Base-by-base conservation (phyloP, 1,140 invertebrate genomes). In the silkworm (Bombyx mori) region DNA sequence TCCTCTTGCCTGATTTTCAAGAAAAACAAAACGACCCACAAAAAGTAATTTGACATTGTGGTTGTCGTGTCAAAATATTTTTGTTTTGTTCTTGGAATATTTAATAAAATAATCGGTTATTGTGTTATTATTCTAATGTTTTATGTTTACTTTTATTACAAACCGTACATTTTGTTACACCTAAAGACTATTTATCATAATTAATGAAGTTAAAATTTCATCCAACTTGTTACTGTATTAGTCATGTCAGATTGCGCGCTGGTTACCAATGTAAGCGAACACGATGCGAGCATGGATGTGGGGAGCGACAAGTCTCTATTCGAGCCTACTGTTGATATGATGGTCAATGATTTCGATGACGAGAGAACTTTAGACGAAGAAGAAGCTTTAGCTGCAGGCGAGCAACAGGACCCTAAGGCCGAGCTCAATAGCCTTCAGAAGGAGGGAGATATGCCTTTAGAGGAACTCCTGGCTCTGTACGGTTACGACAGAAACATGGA, bases 271-370 rank as follows among this genome's bases (percentile, higher is more conserved):
- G 81, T 80, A 83, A 82, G 69, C 76, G 87, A 88, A 74, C 87
- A 86, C 77, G 85, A 88, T 88, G 84, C 84, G 70, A 86, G 77
- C 71, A 86, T 86, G 85, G 87, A 88, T 69, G 79, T 86, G 82
- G 82, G 82, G 63, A 83, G 82, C 73, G 86, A 88, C 69, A 88
- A 88, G 74, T 86, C 86, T 75, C 82, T 88, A 65, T 92, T 92
- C 70, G 91, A 92, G 75, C 91, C 91, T 63, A 91, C 91, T 65
- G 89, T 92, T 80, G 96, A 98, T 86, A 96, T 98, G 95, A 93
- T 98, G 90, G 93, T 98, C 58, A 95, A 98, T 92, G 97, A 98
- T 88, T 98, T 96, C 89, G 97, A 98, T 88, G 97, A 98, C 89
- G 97, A 99, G 82, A 91, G 94, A 76, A 99, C 97, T 51, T 78